Evolutionary conservation across 37 sponge, comb jelly and placozoan species (phyloP), one percentile per base, ranked within the genome.

Genomic region (Beroe forskalii): DNA sequence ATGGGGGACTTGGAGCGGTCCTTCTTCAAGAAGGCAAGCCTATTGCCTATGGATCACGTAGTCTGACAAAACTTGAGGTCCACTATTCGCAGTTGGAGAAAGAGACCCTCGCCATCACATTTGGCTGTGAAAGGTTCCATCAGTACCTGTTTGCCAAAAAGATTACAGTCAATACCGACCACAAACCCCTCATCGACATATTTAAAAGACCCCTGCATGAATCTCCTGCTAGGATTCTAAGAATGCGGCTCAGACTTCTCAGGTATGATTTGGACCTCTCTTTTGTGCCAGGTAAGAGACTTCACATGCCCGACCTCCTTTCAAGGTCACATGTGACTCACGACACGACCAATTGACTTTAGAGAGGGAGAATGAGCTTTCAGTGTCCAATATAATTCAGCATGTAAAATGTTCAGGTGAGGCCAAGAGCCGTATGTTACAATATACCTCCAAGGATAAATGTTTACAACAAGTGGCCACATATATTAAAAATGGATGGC

Each of bases 1-100:
- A 75, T 33, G n/a, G 61, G 32, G 92, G 92, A 27, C 76, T 92
- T 6, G 92, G 90, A 9, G 90, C 92, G 67, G 9, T 33, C 61
- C 33, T 92, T 62, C 43, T 92, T 0, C 92, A 92, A 17, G 92
- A 90, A 63, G 90, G 90, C 32, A 90, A 67, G 14, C 92, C 89
- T 41, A 31, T 91, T 4, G 67, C 90, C 8, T 90, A 90, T 66
- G 90, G 67, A 0, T 90, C 90, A 41, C 32, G 67, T 33, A 64
- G 66, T 40, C 67, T 90, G n/a, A 63, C 90, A 35, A 24, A 63
- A 63, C 4, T 20, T 23, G 24, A 67, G 25, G 32, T n/a, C 12
- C 9, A 38, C n/a, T 76, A 76, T 19, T 38, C 25, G 8, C 67
- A 86, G 32, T 89, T 91, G 0, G 91, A 91, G 64, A 76, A 76